Conservation (phyloP, 1,140 invertebrate species). For the Bicyclus anynana region DNA sequence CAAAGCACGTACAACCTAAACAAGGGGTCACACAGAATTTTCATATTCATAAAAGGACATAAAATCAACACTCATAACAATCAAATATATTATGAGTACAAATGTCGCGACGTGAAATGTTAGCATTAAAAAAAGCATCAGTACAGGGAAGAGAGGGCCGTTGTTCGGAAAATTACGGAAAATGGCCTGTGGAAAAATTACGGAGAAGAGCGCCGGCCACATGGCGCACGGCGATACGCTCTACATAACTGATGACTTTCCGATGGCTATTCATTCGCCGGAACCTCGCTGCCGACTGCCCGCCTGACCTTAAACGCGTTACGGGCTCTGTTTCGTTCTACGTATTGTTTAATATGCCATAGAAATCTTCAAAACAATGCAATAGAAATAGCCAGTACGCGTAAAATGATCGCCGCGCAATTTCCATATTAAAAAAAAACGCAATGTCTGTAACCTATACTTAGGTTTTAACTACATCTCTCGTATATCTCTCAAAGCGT, state of each 20-base stretch:
- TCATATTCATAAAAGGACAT: constrained; percentile 6
- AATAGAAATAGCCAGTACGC: too few species aligned
- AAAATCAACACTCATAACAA: constrained; percentile 14
- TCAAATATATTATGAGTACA: constrained; percentile 20
- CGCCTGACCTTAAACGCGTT: constrained; percentile 20
- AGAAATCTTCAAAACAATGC: neutral
- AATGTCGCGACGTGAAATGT: constrained; percentile 22
- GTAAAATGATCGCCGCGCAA: too few species aligned
- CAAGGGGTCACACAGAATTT: neutral
- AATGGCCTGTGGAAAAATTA: constrained; percentile 68
- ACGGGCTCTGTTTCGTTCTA: neutral
- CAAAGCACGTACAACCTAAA: too few species aligned
- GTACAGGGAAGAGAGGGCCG: constrained; percentile 28
- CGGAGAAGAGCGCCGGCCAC: constrained; percentile 55
- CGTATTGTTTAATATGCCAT: neutral
- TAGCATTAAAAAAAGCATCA: constrained; percentile 30
- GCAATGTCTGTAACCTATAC: too few species aligned
- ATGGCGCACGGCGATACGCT: constrained; percentile 64
- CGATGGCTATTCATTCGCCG: constrained; percentile 68
- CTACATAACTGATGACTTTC: constrained; percentile 74
- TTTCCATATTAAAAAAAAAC: too few species aligned
- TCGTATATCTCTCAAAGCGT: too few species aligned
- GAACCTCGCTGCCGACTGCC: constrained; percentile 19
- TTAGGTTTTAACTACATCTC: too few species aligned
- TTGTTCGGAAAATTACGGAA: constrained; percentile 64